Percentiles rank a stretch among this genome's conserved stretches.
These are phyloP conservation scores for Caenorhabditis sp. DNA, from an alignment of 2,888 invertebrate genomes.

Conservation along the genomic window DNA sequence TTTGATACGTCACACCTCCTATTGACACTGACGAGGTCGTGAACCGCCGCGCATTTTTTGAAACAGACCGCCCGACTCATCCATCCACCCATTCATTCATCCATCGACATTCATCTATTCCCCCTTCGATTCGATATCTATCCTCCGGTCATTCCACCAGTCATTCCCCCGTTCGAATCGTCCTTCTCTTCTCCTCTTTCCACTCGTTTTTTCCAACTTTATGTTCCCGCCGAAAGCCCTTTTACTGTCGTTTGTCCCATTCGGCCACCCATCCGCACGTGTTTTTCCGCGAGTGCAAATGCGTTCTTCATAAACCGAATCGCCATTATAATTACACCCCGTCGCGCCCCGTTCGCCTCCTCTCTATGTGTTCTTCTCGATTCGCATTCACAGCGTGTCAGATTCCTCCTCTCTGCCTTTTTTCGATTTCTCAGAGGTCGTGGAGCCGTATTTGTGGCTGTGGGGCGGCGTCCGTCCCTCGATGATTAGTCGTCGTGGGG, in stretches of 20 bases:
- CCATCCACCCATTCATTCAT: neutral
- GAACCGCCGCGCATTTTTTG: neutral
- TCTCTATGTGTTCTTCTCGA: neutral
- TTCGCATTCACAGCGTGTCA: conserved; percentile 28
- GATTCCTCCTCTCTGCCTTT: conserved; percentile 1
- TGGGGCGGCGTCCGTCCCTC: conserved; percentile 29
- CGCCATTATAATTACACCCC: conserved; percentile 30
- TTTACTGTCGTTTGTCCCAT: conserved; percentile 28
- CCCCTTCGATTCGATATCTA: neutral
- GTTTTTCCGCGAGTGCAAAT: conserved; percentile 25
- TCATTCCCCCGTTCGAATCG: conserved; percentile 6
- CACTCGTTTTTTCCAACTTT: conserved; percentile 2
- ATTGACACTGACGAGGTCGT: no score
- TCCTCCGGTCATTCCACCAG: neutral
- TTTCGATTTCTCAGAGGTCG: neutral
- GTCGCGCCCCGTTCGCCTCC: neutral
- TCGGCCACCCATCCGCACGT: conserved; percentile 28
- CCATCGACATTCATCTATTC: no score
- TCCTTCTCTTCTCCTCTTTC: neutral
- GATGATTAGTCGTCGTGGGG: conserved; percentile 45
- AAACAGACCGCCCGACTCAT: neutral
- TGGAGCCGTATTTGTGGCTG: conserved; percentile 14
- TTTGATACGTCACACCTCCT: no score
- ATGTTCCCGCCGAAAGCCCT: conserved; percentile 30
- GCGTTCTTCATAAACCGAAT: conserved; percentile 30